These are phyloP conservation scores for Tetropium fuscum DNA, from an alignment of 2,888 invertebrate genomes.

Conservation along the genomic window DNA sequence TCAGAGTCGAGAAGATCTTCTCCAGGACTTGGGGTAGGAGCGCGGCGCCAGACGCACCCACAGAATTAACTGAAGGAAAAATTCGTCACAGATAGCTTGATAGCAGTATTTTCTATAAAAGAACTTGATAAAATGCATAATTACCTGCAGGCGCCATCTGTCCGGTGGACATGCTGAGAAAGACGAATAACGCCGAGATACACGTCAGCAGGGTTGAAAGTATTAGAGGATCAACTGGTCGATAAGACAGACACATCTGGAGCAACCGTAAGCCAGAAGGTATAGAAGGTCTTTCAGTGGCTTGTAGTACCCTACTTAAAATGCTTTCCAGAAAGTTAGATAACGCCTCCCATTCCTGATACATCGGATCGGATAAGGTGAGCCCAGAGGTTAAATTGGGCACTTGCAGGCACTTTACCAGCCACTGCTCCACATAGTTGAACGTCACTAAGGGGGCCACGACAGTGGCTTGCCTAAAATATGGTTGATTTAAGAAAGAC, in stretches of 20 bases:
- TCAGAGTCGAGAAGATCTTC: slow-evolving; percentile 88
- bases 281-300: slow-evolving; percentile 80
- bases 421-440: slow-evolving; percentile 85
- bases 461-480: slow-evolving; percentile 78
- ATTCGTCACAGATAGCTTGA: no score
- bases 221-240: slow-evolving; percentile 84
- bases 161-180: slow-evolving; percentile 88
- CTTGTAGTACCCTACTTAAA: slow-evolving; percentile 80
- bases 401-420: slow-evolving; percentile 77
- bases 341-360: slow-evolving; percentile 89
- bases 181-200: slow-evolving; percentile 91
- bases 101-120: no score
- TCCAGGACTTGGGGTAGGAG: slow-evolving; percentile 85
- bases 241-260: slow-evolving; percentile 80
- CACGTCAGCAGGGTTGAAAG: slow-evolving; percentile 89
- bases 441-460: slow-evolving; percentile 87
- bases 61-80: slow-evolving; percentile 68
- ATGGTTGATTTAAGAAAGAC: no score
- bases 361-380: slow-evolving; percentile 73
- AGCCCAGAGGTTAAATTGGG: slow-evolving; percentile 60
- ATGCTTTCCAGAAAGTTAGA: slow-evolving; percentile 85
- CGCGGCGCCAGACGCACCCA: slow-evolving; percentile 74
- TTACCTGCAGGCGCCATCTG: slow-evolving; percentile 72
- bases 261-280: slow-evolving; percentile 81
- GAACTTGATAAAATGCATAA: no score